Evolutionary conservation across 1,140 invertebrate genomes (phyloP).

Genomic region (Procambarus virginalis): DNA sequence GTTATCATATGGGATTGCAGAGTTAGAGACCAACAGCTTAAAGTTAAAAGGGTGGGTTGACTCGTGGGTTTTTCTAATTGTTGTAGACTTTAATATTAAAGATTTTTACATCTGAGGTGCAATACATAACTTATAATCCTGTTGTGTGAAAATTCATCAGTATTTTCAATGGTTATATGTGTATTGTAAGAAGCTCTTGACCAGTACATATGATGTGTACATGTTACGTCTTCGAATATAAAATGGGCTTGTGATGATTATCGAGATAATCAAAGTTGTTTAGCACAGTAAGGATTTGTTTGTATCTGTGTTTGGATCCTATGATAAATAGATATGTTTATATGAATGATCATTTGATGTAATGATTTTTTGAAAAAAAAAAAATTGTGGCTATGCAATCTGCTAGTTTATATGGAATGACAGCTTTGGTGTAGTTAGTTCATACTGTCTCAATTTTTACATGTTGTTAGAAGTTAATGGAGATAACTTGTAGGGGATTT

Average conservation of each 20-base stretch:
- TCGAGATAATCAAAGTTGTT: constrained; percentile 12
- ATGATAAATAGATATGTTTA: constrained; percentile 36
- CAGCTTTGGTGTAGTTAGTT: constrained; percentile 49
- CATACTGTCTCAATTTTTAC: constrained; percentile 43
- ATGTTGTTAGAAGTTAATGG: constrained; percentile 44
- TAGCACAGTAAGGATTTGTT: constrained; percentile 44
- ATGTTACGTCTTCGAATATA: constrained; percentile 15
- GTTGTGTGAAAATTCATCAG: constrained; percentile 33
- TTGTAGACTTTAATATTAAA: constrained; percentile 18
- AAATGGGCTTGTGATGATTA: neutral
- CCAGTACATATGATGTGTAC: constrained; percentile 30
- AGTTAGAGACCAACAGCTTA: neutral
- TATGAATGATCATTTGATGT: constrained; percentile 24
- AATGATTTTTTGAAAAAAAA: constrained; percentile 14
- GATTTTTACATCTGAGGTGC: constrained; percentile 33
- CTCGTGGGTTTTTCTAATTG: constrained; percentile 13
- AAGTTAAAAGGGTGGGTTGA: neutral
- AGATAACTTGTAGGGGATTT: constrained; percentile 42
- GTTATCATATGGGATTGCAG: neutral
- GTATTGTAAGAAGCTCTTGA: constrained; percentile 13
- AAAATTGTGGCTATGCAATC: constrained; percentile 41
- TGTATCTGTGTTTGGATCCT: constrained; percentile 28
- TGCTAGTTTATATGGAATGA: constrained; percentile 43
- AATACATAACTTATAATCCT: constrained; percentile 35
- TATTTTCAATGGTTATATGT: constrained; percentile 28